Base-by-base conservation (phyloP, 2,888 invertebrate species). In the Cheilosia impressa region DNA sequence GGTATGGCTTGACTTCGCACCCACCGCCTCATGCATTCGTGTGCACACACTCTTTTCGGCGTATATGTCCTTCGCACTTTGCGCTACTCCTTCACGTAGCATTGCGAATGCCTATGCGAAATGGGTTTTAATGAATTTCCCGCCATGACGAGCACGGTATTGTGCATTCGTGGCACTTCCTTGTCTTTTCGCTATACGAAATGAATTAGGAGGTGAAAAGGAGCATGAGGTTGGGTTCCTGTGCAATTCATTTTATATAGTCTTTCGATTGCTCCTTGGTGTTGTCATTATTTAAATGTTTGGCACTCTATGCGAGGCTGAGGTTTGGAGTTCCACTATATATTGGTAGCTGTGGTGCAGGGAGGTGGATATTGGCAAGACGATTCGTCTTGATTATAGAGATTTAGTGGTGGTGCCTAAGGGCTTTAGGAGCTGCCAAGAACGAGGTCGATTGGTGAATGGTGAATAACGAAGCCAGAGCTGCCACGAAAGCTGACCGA, bases 91-190 rank as follows among this genome's bases (percentile, higher is more conserved):
- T 41, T 38, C 38, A n/a, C 38, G 58, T 17, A 27, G 38, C 15
- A 58, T 34, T 15, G 22, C 27, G 52, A 38, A 15, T 53, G 22
- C 43, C 53, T 38, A 4, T 63, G 62, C 52, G 52, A 62, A 76
- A 76, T 53, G 66, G 34, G 34, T 68, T 77, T 62, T 68, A 60
- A 77, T 62, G 77, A 77, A 77, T 62, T 38, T 19, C 77, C 68
- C 62, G 52, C 53, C 77, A 60, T 58, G 58, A 52, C 60, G 76
- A 60, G 66, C 65, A 50, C 50, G 41, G 65, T 58, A 58, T 75
- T 63, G 75, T 66, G 62, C 60, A 68, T 55, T 68, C 68, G 52
- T 53, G 43, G 53, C 31, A 63, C 73, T 65, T 75, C 47, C 57
- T 75, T 65, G 19, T 43, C 63, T 53, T 27, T 17, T 34, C 7